Evolutionary conservation across 2,888 invertebrate species (phyloP).

Genomic region (Cantharis lateralis): DNA sequence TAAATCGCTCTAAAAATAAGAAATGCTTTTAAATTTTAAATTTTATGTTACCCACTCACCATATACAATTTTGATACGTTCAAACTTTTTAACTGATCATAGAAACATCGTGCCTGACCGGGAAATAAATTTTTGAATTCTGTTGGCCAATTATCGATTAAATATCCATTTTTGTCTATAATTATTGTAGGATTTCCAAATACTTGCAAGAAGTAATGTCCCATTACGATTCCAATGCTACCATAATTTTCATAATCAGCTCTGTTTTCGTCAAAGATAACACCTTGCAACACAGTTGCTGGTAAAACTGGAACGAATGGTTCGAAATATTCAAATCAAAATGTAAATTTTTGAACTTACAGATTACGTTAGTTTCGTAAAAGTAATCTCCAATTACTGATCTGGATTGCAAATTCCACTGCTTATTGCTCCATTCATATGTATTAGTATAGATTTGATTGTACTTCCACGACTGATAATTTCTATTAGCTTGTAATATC

Average conservation of each 20-base stretch:
- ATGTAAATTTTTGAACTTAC: constrained; percentile 5
- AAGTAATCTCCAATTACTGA: constrained; percentile 19
- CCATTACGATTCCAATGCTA: constrained; percentile 83
- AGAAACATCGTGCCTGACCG: constrained; percentile 3
- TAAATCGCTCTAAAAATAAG: constrained; percentile 10
- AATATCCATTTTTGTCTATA: constrained; percentile 5
- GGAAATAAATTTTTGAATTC: background rate
- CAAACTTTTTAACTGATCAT: background rate
- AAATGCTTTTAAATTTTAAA: background rate
- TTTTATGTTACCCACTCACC: background rate
- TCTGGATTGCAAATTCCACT: constrained; percentile 13
- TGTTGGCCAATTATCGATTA: background rate
- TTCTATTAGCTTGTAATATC: constrained; percentile 4
- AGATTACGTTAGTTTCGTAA: constrained; percentile 11
- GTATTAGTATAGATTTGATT: constrained; percentile 8
- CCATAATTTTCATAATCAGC: constrained; percentile 88
- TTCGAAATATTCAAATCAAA: background rate
- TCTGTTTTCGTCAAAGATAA: constrained; percentile 81
- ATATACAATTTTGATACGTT: background rate
- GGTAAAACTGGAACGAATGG: constrained; percentile 59
- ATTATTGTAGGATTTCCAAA: constrained; percentile 57
- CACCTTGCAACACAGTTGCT: constrained; percentile 85
- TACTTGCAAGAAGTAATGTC: constrained; percentile 86
- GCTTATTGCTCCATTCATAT: constrained; percentile 2
- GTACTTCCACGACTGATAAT: constrained; percentile 12